phyloP scores from a whole-genome alignment of 2,797 vertebrate species.

The Lycodopsis pacificus region DNA sequence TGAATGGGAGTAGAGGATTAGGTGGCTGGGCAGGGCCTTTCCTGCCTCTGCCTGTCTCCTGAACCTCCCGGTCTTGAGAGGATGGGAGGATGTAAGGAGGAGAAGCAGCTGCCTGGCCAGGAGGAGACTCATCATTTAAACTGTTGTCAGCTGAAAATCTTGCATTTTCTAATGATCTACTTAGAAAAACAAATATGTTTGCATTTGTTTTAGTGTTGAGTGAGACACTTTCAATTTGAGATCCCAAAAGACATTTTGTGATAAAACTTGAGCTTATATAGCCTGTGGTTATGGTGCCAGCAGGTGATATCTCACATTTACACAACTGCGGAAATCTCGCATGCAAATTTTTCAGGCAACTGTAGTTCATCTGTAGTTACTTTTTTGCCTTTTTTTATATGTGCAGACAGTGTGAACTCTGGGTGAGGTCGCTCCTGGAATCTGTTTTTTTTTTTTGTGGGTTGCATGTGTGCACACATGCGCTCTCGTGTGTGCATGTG shows the following conservation, averaged over 20 bases:
- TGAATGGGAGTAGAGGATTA: conserved; percentile 98
- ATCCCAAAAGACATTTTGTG: background rate
- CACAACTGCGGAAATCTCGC: background rate
- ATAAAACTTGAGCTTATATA: background rate
- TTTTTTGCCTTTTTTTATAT: conserved; percentile 87
- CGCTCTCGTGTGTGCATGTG: conserved; percentile 32
- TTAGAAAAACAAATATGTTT: background rate
- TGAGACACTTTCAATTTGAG: background rate
- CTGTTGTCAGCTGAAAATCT: conserved; percentile 42
- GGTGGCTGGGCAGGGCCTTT: conserved; percentile 81
- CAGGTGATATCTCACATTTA: background rate
- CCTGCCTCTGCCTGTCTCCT: conserved; percentile 75
- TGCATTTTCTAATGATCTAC: conserved; percentile 17
- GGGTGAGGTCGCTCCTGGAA: conserved; percentile 78
- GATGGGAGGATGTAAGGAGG: conserved; percentile 68
- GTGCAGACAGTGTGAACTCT: conserved; percentile 79
- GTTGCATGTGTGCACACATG: conserved; percentile 34
- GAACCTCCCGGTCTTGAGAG: conserved; percentile 67
- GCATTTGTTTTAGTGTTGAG: background rate
- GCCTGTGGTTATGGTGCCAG: background rate
- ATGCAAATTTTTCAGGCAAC: background rate
- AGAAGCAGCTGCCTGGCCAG: conserved; percentile 76
- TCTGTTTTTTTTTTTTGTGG: conserved; percentile 56
- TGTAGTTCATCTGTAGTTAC: conserved; percentile 55
- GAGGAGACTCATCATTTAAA: conserved; percentile 72